Evolutionary conservation across 1,140 invertebrate species (phyloP), one percentile per base, ranked within the genome.

Genomic region (Pseudachorutes palmiensis): DNA sequence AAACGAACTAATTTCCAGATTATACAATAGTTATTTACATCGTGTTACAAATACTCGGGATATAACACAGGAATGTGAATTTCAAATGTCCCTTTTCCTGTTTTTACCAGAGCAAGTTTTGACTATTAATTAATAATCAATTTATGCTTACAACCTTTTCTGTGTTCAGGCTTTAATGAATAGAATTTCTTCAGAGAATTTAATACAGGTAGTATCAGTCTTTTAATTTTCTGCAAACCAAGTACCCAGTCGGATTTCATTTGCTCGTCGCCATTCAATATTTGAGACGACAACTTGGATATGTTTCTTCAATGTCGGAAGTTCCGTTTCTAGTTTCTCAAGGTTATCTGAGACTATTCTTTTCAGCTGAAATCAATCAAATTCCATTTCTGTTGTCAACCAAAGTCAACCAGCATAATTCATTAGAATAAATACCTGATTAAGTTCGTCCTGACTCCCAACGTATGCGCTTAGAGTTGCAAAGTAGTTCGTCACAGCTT

Each of bases 221-320:
- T 22, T 41, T 58, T 41, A 28, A 22, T 29, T 61, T 14, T 58
- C 57, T 22, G 19, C 26, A 29, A 65, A 62, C 33, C 64, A 66
- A 61, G 33, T 48, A 12, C 29, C 2, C 2, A 61, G 59, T 29
- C 59, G 59, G 2, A 12, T 5, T 26, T 61, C 59, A 24, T 61
- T 22, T 12, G 16, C 32, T 5, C 5, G 14, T 24, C 59, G 14
- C 59, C 59, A 61, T 22, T 29, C 9, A 61, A 61, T 61, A 33
- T 61, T 61, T 14, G 29, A 9, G 5, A 5, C 30, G 12, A 61
- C 30, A 19, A 14, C 22, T 16, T 19, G 5, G 29, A 61, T 2
- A 26, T 16, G 5, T 9, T 5, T 24, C 30, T 29, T 5, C 16
- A 61, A 5, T 9, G 59, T 31, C 30, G 29, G 16, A 9, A 61